Conservation (phyloP, 2,888 invertebrate genomes). For the Helobdella robusta region DNA sequence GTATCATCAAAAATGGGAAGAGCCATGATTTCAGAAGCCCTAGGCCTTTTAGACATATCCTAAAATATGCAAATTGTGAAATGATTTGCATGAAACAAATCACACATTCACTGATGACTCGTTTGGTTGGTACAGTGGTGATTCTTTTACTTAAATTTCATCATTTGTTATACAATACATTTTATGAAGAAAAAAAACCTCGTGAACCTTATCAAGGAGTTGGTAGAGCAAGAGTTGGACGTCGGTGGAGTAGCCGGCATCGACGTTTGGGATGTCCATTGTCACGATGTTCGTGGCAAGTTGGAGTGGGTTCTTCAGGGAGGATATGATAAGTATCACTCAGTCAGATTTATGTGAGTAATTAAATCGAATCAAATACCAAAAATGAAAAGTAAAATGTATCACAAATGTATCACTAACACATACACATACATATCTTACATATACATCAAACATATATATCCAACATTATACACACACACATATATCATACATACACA, state of each 20-base stretch:
- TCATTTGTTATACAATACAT: background rate
- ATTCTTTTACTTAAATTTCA: background rate
- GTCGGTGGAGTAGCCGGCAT: slow-evolving; percentile 38
- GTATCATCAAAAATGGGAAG: background rate
- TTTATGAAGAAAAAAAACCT: background rate
- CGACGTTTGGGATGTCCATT: slow-evolving; percentile 40
- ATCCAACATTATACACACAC: too few relatives aligned
- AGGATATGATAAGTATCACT: too few relatives aligned
- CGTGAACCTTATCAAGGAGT: slow-evolving; percentile 42
- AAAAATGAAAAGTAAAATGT: too few relatives aligned
- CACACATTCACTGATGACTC: too few relatives aligned
- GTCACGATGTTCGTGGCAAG: slow-evolving; percentile 45
- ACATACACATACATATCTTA: too few relatives aligned
- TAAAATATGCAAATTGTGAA: too few relatives aligned
- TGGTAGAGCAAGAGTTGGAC: slow-evolving; percentile 40
- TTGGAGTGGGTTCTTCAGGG: slow-evolving; percentile 45
- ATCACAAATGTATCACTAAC: too few relatives aligned
- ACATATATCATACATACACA: too few relatives aligned
- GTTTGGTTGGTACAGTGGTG: background rate
- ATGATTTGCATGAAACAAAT: too few relatives aligned
- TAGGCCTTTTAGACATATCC: background rate
- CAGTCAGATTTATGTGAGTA: too few relatives aligned
- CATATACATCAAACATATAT: too few relatives aligned
- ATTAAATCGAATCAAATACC: too few relatives aligned
- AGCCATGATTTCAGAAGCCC: background rate